phyloP scores from a whole-genome alignment of 2,888 invertebrate genomes.

The Oscheius sp. region DNA sequence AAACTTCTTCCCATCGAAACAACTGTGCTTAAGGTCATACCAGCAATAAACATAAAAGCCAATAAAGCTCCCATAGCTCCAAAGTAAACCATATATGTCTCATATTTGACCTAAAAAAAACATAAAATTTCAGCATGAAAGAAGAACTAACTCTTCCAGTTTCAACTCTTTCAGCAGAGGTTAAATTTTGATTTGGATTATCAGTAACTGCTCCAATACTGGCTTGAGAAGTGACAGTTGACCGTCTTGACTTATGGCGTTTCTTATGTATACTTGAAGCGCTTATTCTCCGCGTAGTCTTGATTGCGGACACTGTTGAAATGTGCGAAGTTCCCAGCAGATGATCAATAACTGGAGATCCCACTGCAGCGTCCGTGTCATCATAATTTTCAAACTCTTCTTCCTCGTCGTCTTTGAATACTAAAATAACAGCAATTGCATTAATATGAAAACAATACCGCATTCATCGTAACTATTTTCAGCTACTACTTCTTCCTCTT shows the following conservation, averaged over 20 bases:
- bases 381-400: slow-evolving; percentile 43
- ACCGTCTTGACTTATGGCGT: slow-evolving; percentile 43
- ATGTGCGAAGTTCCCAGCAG: slow-evolving; percentile 64
- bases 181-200: slow-evolving; percentile 49
- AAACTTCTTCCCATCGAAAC: slow-evolving; percentile 66
- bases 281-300: slow-evolving; percentile 43
- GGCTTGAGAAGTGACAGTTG: slow-evolving; percentile 9
- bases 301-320: slow-evolving; percentile 68
- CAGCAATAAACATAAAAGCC: slow-evolving; percentile 56
- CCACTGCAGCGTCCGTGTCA: slow-evolving; percentile 51
- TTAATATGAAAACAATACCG: slow-evolving; percentile 10
- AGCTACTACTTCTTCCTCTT: slow-evolving; percentile 46
- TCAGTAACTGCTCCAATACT: slow-evolving; percentile 22
- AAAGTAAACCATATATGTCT: slow-evolving; percentile 65
- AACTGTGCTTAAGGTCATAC: slow-evolving; percentile 61
- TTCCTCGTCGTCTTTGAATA: slow-evolving; percentile 1
- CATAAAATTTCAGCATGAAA: neutral
- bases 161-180: slow-evolving; percentile 63
- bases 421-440: neutral
- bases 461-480: slow-evolving; percentile 44
- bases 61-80: slow-evolving; percentile 63
- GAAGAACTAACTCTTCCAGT: slow-evolving; percentile 56
- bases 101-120: slow-evolving; percentile 56
- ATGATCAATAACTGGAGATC: slow-evolving; percentile 47
- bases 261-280: slow-evolving; percentile 35